Evolutionary conservation across 2,888 invertebrate species (phyloP).

Genomic region (Andrena dorsata): DNA sequence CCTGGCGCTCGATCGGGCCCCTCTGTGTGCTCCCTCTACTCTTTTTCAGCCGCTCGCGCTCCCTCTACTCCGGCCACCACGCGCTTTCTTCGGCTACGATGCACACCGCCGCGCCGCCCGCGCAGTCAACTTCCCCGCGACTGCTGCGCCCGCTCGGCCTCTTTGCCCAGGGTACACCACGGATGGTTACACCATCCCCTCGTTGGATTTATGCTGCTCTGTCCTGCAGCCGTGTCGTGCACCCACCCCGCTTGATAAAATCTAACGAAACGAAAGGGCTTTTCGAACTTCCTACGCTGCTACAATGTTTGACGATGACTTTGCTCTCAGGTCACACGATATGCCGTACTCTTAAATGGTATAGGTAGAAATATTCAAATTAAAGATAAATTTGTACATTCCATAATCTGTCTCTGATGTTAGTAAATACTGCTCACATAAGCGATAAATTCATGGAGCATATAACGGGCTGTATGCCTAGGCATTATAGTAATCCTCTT

Average conservation of each 20-base stretch:
- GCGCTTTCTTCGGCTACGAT: constrained; percentile 56
- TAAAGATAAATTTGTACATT: not conserved
- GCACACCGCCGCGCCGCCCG: constrained; percentile 57
- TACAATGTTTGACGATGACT: not conserved
- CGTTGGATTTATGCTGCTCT: not conserved
- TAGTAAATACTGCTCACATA: too few species aligned
- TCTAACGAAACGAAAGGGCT: not conserved
- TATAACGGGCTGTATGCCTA: too few species aligned
- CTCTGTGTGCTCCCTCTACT: constrained; percentile 58
- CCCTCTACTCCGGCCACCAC: constrained; percentile 49
- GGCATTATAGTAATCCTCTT: too few species aligned
- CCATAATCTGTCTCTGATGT: too few species aligned
- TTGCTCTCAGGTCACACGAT: not conserved
- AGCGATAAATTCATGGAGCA: too few species aligned
- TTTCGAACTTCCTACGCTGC: not conserved
- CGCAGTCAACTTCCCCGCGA: constrained; percentile 59
- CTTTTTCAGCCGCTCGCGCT: constrained; percentile 50
- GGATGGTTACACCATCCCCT: not conserved
- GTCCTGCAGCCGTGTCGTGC: not conserved
- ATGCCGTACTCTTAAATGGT: not conserved
- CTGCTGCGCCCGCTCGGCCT: constrained; percentile 37
- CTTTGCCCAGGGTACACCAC: not conserved
- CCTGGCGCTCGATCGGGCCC: constrained; percentile 69
- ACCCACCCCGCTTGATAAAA: not conserved
- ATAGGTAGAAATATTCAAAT: not conserved